These are phyloP conservation scores for Zoanthus solanderi DNA, from an alignment of 92 coral and sea anemone species.

Conservation along the genomic window DNA sequence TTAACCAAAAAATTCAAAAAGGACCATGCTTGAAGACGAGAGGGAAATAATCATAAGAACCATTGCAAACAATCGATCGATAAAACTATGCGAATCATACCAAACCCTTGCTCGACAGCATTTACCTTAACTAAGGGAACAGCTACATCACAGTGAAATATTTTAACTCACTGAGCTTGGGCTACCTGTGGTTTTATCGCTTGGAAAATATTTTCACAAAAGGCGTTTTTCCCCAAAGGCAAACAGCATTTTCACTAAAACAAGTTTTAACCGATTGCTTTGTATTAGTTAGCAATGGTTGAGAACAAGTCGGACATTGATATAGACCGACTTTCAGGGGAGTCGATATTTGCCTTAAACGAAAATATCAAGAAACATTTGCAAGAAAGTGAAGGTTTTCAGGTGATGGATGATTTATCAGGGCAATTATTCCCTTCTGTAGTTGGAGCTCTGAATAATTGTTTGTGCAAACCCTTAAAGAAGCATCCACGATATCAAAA, in stretches of 20 bases:
- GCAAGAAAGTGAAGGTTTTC: slow-evolving; percentile 39
- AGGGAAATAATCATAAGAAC: no score
- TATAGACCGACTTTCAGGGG: slow-evolving; percentile 46
- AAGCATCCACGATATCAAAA: slow-evolving; percentile 52
- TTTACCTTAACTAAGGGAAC: no score
- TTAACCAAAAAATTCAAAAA: no score
- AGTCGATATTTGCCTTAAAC: slow-evolving; percentile 38
- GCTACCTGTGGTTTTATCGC: no score
- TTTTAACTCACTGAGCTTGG: no score
- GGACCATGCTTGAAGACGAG: no score
- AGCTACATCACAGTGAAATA: no score
- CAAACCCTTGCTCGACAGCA: no score
- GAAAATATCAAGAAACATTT: slow-evolving; percentile 48
- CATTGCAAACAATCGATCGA: no score
- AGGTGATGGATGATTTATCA: slow-evolving; percentile 51
- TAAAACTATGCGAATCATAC: no score
- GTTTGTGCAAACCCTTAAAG: slow-evolving; percentile 55
- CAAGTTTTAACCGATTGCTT: background rate
- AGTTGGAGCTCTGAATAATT: slow-evolving; percentile 44
- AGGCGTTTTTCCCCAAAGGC: background rate
- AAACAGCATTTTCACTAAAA: background rate
- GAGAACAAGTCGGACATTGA: background rate
- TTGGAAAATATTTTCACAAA: no score
- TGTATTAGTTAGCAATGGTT: background rate
- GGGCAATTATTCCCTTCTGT: slow-evolving; percentile 52